Conservation (phyloP, 2,113 vertebrate species). For the Columbina picui region DNA sequence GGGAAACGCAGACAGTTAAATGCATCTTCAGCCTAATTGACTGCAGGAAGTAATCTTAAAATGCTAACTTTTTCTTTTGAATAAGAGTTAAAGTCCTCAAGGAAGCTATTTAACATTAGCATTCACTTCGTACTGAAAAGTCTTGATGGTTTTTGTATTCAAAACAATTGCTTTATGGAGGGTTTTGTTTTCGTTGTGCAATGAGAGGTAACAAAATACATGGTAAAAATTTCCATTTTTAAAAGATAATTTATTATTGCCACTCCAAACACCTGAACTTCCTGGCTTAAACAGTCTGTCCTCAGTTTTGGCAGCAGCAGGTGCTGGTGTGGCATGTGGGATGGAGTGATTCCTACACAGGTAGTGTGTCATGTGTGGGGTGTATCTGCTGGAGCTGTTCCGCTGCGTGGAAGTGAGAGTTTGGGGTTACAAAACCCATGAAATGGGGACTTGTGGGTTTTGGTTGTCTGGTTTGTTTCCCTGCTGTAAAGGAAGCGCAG, state of each 20-base stretch:
- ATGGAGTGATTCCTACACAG: accelerated
- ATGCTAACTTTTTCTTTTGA: not conserved
- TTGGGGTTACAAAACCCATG: not conserved
- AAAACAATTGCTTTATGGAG: not conserved
- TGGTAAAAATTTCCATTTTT: not conserved
- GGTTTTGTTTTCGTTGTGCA: not conserved
- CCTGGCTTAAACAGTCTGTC: too few species aligned
- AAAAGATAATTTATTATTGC: not conserved
- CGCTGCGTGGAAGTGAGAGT: not conserved
- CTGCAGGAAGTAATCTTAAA: not conserved
- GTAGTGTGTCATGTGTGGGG: accelerated
- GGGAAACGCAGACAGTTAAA: not conserved
- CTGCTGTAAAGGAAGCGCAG: not conserved
- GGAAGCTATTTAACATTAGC: not conserved
- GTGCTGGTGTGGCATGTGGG: too few species aligned
- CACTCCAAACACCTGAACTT: not conserved
- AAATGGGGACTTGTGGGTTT: not conserved
- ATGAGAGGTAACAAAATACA: not conserved
- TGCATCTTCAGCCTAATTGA: not conserved
- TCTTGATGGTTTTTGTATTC: not conserved
- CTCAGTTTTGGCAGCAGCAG: not conserved
- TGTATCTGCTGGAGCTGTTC: not conserved
- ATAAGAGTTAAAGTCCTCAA: not conserved
- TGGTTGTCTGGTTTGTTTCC: not conserved
- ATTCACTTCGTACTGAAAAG: not conserved